phyloP scores from a whole-genome alignment of 2,113 vertebrate genomes.

The Pardalotus punctatus region DNA sequence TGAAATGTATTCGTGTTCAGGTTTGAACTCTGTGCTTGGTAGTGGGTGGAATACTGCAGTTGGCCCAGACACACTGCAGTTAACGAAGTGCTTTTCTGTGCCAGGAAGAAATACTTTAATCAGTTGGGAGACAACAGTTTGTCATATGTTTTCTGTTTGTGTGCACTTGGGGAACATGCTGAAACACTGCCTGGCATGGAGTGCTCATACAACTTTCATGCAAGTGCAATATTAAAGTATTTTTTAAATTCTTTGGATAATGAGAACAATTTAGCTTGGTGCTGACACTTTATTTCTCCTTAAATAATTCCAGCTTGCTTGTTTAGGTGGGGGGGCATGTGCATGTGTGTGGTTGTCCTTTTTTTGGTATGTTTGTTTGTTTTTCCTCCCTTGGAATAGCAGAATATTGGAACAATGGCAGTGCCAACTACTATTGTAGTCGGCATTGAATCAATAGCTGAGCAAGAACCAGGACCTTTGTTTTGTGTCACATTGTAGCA shows the following conservation, averaged over 20 bases:
- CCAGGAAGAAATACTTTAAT: constrained; percentile 68
- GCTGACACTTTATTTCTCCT: constrained; percentile 53
- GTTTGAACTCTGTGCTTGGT: constrained; percentile 64
- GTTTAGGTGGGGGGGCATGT: background rate
- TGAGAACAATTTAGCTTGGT: constrained; percentile 40
- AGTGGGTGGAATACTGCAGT: constrained; percentile 59
- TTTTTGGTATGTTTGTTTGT: background rate
- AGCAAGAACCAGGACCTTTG: background rate
- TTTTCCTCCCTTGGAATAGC: background rate
- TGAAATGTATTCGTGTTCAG: background rate
- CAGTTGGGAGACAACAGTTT: constrained; percentile 56
- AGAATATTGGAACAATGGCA: background rate
- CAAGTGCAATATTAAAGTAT: constrained; percentile 33
- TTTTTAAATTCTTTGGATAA: constrained; percentile 42
- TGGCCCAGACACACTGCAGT: constrained; percentile 21
- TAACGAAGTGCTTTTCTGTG: constrained; percentile 58
- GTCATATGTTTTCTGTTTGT: constrained; percentile 68
- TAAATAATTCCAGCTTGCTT: constrained; percentile 45
- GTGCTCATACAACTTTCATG: constrained; percentile 44
- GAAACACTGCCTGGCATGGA: constrained; percentile 58
- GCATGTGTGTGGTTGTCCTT: background rate
- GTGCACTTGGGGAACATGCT: constrained; percentile 38
- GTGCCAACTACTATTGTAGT: background rate
- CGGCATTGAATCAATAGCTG: background rate
- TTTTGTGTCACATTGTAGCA: background rate